These are phyloP conservation scores for Coenonympha glycerion DNA, from an alignment of 2,888 invertebrate species.

Conservation along the genomic window DNA sequence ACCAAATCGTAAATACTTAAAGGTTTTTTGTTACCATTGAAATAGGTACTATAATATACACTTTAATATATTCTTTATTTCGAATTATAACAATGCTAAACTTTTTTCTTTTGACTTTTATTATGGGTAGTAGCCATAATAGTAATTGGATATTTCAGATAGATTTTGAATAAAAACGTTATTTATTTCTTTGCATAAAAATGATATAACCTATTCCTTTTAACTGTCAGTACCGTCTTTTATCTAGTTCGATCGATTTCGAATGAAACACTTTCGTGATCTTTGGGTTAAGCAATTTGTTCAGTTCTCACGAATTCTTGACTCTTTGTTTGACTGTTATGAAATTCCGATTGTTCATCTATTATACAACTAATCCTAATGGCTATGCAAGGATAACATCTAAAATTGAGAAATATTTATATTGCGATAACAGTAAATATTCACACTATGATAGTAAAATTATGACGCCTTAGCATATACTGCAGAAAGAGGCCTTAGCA, in stretches of 20 bases:
- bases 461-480: background rate
- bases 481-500: too few species aligned
- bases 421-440: too few species aligned
- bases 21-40: too few species aligned
- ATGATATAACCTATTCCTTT: background rate
- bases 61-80: too few species aligned
- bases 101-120: too few species aligned
- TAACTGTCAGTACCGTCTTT: background rate
- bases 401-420: background rate
- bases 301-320: conserved; percentile 45
- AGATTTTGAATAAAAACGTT: background rate
- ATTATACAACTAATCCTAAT: conserved; percentile 10
- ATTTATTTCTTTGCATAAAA: background rate
- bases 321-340: conserved; percentile 17
- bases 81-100: too few species aligned
- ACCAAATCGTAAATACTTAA: too few species aligned
- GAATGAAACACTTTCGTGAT: conserved; percentile 35
- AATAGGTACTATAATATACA: too few species aligned
- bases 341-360: conserved; percentile 19
- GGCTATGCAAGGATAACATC: background rate
- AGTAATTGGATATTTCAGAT: background rate
- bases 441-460: background rate
- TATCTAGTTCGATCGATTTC: conserved; percentile 2
- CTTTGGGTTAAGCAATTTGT: conserved; percentile 38
- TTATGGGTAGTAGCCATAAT: too few species aligned